Percentiles rank a stretch among this genome's conserved stretches.
Conservation (phyloP, 2,113 vertebrate species). For the Lampris incognitus region DNA sequence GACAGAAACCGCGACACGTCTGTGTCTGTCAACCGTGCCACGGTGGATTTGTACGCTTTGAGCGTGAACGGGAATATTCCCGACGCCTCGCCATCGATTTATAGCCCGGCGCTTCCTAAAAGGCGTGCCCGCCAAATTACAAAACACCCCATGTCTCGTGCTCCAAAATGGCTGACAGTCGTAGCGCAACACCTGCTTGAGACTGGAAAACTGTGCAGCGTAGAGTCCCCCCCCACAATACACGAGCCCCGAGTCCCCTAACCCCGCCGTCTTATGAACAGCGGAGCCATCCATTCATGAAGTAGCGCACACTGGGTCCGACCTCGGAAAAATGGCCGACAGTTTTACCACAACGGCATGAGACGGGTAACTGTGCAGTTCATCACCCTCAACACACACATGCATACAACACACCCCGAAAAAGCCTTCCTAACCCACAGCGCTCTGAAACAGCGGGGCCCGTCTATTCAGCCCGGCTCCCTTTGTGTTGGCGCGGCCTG, state of each 20-base stretch:
- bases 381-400: slow-evolving; percentile 31
- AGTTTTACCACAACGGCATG: slow-evolving; percentile 58
- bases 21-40: too few relatives aligned
- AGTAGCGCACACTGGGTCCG: slow-evolving; percentile 66
- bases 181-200: slow-evolving; percentile 11
- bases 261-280: slow-evolving; percentile 67
- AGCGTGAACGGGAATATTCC: too few relatives aligned
- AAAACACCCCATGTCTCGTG: background rate
- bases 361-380: slow-evolving; percentile 59
- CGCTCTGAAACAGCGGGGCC: slow-evolving; percentile 74
- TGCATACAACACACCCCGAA: too few relatives aligned
- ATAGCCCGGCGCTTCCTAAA: background rate
- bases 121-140: background rate
- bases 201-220: slow-evolving; percentile 42
- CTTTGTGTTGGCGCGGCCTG: slow-evolving; percentile 71
- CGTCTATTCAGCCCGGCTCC: slow-evolving; percentile 63
- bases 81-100: background rate
- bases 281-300: slow-evolving; percentile 70
- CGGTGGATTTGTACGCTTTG: too few relatives aligned
- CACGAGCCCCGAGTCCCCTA: slow-evolving; percentile 47
- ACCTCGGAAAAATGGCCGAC: slow-evolving; percentile 78
- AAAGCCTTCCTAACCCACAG: slow-evolving; percentile 60
- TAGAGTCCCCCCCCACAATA: slow-evolving; percentile 42
- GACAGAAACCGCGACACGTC: background rate
- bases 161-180: slow-evolving; percentile 56